Percentiles rank a stretch among this genome's conserved stretches.
Conservation (phyloP, 2,113 vertebrate genomes). For the Ovis canadensis region DNA sequence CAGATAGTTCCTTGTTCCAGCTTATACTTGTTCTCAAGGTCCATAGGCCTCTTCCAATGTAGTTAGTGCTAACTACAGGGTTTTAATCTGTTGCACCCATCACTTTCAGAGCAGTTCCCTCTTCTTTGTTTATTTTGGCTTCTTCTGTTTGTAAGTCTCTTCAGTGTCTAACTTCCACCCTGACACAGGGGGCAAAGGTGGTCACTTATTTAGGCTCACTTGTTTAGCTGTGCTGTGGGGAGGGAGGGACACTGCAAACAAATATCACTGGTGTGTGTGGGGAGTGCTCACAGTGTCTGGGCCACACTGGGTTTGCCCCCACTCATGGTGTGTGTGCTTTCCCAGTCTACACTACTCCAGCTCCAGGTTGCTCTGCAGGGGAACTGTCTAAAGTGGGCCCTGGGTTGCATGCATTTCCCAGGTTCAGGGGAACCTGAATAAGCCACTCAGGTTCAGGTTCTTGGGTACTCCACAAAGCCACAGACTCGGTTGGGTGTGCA, state of each 20-base stretch:
- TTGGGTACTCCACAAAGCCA: not conserved
- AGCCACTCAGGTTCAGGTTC: not conserved
- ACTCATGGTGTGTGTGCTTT: fast-evolving
- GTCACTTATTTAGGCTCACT: not conserved
- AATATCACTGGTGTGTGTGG: not conserved
- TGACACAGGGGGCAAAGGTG: not conserved
- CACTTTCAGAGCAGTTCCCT: not conserved
- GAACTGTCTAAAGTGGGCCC: not conserved
- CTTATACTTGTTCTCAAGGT: not conserved
- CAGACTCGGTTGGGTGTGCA: not conserved
- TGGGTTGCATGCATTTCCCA: not conserved
- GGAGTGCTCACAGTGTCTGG: not conserved
- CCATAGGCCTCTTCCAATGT: not conserved
- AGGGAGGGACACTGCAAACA: not conserved
- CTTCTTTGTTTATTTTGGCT: not conserved
- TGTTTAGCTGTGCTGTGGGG: not conserved
- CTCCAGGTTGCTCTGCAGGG: not conserved
- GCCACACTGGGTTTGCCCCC: not conserved
- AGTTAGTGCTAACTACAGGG: not conserved
- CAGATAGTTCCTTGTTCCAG: not conserved
- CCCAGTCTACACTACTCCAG: not conserved
- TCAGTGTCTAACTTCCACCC: not conserved
- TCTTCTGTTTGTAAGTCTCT: not conserved
- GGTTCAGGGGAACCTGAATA: not conserved
- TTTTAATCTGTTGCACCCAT: not conserved